Conservation (phyloP, 2,888 invertebrate genomes). For the Eumacrocentrus americanus region DNA sequence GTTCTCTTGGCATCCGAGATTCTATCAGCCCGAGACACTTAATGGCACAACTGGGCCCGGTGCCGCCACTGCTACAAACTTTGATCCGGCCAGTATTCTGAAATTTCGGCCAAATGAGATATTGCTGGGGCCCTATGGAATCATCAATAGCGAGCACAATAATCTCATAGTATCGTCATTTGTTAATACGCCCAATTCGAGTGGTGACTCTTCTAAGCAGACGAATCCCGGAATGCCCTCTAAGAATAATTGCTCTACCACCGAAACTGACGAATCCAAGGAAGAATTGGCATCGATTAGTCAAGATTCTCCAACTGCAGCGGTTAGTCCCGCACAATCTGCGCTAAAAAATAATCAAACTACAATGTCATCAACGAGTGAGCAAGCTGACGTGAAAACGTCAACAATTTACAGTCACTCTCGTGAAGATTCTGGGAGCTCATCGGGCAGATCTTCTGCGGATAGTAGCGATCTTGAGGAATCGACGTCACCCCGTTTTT, state of each 20-base stretch:
- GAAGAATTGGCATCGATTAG: not conserved
- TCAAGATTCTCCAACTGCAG: not conserved
- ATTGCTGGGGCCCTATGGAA: not conserved
- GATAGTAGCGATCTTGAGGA: conserved; percentile 59
- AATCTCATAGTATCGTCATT: not conserved
- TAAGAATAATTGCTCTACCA: not conserved
- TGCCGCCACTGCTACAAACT: conserved; percentile 38
- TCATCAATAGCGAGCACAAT: not conserved
- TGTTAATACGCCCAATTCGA: not conserved
- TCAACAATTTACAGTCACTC: conserved; percentile 49
- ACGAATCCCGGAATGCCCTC: not conserved
- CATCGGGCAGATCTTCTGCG: conserved; percentile 58
- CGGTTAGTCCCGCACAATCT: not conserved
- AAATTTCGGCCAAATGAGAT: not conserved
- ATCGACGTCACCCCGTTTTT: conserved; percentile 56
- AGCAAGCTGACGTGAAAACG: conserved; percentile 33
- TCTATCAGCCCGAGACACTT: conserved; percentile 45
- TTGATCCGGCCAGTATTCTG: conserved; percentile 42
- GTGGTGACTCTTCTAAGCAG: not conserved
- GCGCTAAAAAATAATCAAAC: not conserved
- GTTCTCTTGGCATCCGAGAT: conserved; percentile 58
- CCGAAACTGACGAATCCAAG: not conserved
- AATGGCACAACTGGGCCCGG: conserved; percentile 40
- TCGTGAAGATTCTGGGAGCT: conserved; percentile 54
- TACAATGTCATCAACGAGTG: not conserved